Evolutionary conservation across 2,888 invertebrate genomes (phyloP), one percentile per base, ranked within the genome.

Genomic region (Gari tellinella): DNA sequence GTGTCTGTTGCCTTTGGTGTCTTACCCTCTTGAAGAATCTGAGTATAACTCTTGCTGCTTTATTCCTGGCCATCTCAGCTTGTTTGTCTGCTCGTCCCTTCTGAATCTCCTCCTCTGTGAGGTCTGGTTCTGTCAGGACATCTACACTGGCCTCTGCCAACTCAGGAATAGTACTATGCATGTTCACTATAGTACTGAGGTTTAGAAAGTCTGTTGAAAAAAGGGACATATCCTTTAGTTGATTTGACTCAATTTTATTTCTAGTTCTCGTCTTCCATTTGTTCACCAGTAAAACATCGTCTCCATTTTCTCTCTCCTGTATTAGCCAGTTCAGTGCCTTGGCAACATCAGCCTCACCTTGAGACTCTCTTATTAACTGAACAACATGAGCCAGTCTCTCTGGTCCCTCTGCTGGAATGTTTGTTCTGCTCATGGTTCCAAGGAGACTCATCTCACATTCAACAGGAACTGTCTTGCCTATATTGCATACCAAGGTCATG

Each of bases 401-500:
- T 25, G 85, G 80, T 14, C 61, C 64, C 14, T 62, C 45, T 12
- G 72, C 65, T 21, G 57, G 57, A 8, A 79, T 25, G 0, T 43
- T 23, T 1, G 81, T 56, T 26, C 64, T 61, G n/a, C 70, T 62
- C 43, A 85, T 23, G 2, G 67, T 49, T 3, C 68, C 46, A 48
- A 82, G 58, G 10, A 85, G 64, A n/a, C 52, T 51, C 0, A 52
- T 58, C 58, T 80, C 82, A 49, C 64, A 56, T 5, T 72, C 57
- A 3, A 55, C 40, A 15, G 62, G 56, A 8, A 84, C 67, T n/a
- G 78, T 58, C 17, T 76, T 67, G 4, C 77, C 80, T 43, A 85
- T 72, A 65, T 86, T 86, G 48, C 82, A 68, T 10, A 86, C 53
- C 25, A 82, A 49, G 0, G 81, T 72, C 63, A 85, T 49, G 12